A percentile compares a stretch with the other conserved stretches of the same genome.
Conservation (phyloP, 2,888 invertebrate genomes). For the Pristionchus fissidentatus region DNA sequence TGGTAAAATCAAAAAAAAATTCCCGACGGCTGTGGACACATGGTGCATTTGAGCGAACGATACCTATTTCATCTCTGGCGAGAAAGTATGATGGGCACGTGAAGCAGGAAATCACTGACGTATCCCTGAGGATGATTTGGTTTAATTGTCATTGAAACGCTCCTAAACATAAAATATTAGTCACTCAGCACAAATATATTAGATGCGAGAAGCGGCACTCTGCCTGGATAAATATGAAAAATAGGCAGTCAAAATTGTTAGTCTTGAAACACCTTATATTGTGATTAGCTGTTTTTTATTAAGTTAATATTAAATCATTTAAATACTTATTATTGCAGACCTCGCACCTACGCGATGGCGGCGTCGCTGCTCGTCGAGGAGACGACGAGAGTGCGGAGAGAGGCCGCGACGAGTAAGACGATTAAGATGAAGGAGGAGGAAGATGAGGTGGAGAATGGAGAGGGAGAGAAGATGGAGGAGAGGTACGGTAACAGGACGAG, state of each 20-base stretch:
- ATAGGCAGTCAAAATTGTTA: background rate
- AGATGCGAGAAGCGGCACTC: too few relatives aligned
- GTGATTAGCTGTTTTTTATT: background rate
- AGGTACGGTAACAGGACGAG: background rate
- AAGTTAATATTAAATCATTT: background rate
- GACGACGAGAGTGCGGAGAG: constrained; percentile 9
- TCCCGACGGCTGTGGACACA: too few relatives aligned
- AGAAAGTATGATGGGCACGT: too few relatives aligned
- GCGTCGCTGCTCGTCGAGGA: constrained; percentile 19
- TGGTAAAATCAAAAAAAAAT: too few relatives aligned
- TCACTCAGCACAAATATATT: too few relatives aligned
- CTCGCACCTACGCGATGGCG: constrained; percentile 35
- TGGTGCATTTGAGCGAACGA: too few relatives aligned
- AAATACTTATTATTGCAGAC: background rate
- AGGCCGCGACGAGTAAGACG: background rate
- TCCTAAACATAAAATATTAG: too few relatives aligned
- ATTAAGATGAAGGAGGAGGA: constrained; percentile 16
- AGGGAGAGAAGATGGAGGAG: background rate
- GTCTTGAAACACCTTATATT: background rate
- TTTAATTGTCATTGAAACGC: too few relatives aligned
- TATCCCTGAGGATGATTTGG: too few relatives aligned
- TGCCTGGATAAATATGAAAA: too few relatives aligned
- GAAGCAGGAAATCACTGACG: too few relatives aligned
- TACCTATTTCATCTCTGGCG: too few relatives aligned
- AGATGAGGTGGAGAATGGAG: constrained; percentile 1